A percentile compares a stretch with the other conserved stretches of the same genome.
phyloP scores from a whole-genome alignment of 2,888 invertebrate genomes.

The Chrysodeixis includens region DNA sequence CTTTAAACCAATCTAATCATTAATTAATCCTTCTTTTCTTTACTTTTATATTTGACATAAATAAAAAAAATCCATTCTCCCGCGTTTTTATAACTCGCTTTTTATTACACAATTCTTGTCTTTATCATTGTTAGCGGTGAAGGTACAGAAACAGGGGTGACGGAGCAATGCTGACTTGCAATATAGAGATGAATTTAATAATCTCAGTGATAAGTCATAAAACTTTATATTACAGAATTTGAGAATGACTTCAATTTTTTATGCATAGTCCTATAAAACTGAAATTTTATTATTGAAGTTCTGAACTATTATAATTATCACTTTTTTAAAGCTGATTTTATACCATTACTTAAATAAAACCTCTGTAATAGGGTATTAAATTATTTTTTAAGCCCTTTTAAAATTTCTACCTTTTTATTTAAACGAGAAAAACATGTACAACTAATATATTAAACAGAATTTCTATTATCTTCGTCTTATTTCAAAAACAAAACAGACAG shows the following conservation, averaged over 20 bases:
- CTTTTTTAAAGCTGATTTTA: no score
- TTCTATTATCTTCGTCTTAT: neutral
- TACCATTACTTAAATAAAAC: no score
- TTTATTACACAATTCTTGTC: constrained; percentile 68
- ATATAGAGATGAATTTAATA: constrained; percentile 56
- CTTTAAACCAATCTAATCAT: constrained; percentile 29
- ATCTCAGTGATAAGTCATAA: constrained; percentile 47
- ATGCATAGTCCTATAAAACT: constrained; percentile 11
- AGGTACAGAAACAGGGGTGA: constrained; percentile 54
- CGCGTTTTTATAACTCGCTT: constrained; percentile 66
- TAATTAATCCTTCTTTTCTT: constrained; percentile 71
- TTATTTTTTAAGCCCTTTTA: neutral
- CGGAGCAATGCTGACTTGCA: constrained; percentile 59
- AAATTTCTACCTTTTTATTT: neutral
- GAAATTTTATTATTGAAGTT: neutral
- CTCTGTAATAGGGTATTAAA: no score
- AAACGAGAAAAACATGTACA: neutral
- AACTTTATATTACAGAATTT: constrained; percentile 37
- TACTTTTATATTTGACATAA: constrained; percentile 65
- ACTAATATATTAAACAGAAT: neutral
- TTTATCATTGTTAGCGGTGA: constrained; percentile 59
- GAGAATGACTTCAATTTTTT: constrained; percentile 19
- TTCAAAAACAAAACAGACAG: constrained; percentile 15
- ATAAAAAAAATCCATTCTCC: constrained; percentile 69
- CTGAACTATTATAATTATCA: neutral